phyloP scores from a whole-genome alignment of 2,888 invertebrate genomes.

The Didymodactylos carnosus region DNA sequence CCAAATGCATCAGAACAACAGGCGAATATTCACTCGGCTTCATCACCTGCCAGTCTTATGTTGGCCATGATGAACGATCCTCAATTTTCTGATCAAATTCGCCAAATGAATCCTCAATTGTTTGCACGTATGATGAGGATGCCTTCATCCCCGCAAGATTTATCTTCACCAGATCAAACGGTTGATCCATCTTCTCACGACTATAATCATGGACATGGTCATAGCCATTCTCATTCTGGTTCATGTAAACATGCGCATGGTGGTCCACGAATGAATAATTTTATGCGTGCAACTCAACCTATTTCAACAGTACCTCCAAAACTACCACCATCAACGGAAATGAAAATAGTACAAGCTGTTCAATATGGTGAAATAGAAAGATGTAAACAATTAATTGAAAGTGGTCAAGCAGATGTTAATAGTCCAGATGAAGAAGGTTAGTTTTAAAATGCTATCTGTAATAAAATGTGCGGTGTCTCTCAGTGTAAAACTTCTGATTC shows the following conservation, averaged over 20 bases:
- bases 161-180: background rate
- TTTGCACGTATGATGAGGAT: background rate
- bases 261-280: no score
- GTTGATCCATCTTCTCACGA: no score
- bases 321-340: background rate
- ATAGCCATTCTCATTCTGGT: background rate
- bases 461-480: no score
- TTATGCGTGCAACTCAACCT: background rate
- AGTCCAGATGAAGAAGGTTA: slow-evolving; percentile 78
- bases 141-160: background rate
- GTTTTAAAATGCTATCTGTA: no score
- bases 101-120: background rate
- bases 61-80: no score
- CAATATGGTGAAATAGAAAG: slow-evolving; percentile 56
- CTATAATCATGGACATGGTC: background rate
- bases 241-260: background rate
- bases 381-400: slow-evolving; percentile 55
- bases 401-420: slow-evolving; percentile 52
- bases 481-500: no score
- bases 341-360: slow-evolving; percentile 38
- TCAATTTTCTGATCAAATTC: background rate
- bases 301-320: background rate
- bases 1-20: no score
- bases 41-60: no score
- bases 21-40: no score